phyloP scores from a whole-genome alignment of 2,888 invertebrate species.

The Ectemnius lituratus region DNA sequence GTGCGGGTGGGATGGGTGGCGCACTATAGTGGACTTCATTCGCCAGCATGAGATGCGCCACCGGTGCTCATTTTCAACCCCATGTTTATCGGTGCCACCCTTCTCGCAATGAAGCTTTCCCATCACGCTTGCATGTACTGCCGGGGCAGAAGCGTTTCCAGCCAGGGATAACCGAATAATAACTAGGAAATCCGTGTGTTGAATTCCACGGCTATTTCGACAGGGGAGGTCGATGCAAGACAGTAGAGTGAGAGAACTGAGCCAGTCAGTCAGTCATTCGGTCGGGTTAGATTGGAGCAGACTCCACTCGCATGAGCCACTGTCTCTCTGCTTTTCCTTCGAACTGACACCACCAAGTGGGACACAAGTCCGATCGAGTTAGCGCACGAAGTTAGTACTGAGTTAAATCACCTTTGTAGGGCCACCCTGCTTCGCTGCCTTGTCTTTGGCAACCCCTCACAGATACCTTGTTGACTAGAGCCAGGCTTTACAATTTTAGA shows the following conservation, averaged over 20 bases:
- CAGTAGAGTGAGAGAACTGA: conserved; percentile 17
- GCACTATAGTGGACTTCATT: too few species aligned
- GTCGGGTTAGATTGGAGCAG: conserved; percentile 25
- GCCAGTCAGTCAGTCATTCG: conserved; percentile 25
- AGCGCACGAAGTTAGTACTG: conserved; percentile 52
- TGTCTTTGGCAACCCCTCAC: not conserved
- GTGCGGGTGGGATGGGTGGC: too few species aligned
- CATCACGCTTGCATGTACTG: too few species aligned
- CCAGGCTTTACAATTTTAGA: not conserved
- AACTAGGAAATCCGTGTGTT: too few species aligned
- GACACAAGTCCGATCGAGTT: conserved; percentile 62
- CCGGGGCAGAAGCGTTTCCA: too few species aligned
- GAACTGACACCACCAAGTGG: conserved; percentile 30
- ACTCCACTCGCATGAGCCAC: conserved; percentile 13
- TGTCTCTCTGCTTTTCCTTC: conserved; percentile 26
- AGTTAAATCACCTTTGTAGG: conserved; percentile 64
- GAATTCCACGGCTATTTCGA: too few species aligned
- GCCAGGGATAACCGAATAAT: too few species aligned
- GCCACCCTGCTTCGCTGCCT: conserved; percentile 33
- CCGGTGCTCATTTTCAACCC: too few species aligned
- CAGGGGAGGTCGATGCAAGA: too few species aligned
- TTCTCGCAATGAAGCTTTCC: too few species aligned
- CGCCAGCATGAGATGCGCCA: too few species aligned
- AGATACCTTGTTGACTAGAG: not conserved
- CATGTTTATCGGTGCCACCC: too few species aligned